Evolutionary conservation across 2,113 vertebrate genomes (phyloP), one percentile per base, ranked within the genome.

Genomic region (Syrrhaptes paradoxus): DNA sequence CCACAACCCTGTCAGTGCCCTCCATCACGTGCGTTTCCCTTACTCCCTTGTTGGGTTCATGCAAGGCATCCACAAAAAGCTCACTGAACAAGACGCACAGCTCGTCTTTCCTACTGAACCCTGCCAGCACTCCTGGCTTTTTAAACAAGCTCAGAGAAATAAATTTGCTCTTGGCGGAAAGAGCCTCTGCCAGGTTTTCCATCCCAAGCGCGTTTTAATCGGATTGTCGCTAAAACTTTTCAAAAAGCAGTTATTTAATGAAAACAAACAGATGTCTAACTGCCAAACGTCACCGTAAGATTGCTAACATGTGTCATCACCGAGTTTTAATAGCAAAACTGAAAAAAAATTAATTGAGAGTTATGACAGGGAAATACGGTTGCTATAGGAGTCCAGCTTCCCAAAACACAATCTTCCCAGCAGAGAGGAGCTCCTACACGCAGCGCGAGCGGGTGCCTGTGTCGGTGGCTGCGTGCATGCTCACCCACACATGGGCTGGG

Each of bases 211-310:
- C 31, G 21, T 67, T 96, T 94, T 81, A 95, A 94, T 93, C n/a
- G 6, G 70, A 76, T 83, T 59, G 15, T 90, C 5, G 2, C 77
- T 83, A 73, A 68, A 96, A 94, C 92, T 97, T 97, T 65, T 84
- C 52, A 85, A 89, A 96, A 91, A 77, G 3, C 20, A 5, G 76
- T 66, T 66, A 66, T 94, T 93, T 96, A 96, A 97, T 91, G 76
- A 76, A 95, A 96, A 96, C 74, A 97, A 95, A 79, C 91, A 96
- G 95, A 94, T 79, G 82, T 34, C 38, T 38, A 95, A 91, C 78
- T 79, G 88, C 48, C 5, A 11, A 79, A 58, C 58, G 73, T 65
- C 91, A 78, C 77, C 5, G 34, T 21, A 65, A 85, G 85, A 91
- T 52, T 87, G 83, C 20, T 93, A 91, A 95, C 74, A 38, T 73